A percentile compares a stretch with the other conserved stretches of the same genome.
phyloP scores from a whole-genome alignment of 2,888 invertebrate species.

The Agrotis puta region DNA sequence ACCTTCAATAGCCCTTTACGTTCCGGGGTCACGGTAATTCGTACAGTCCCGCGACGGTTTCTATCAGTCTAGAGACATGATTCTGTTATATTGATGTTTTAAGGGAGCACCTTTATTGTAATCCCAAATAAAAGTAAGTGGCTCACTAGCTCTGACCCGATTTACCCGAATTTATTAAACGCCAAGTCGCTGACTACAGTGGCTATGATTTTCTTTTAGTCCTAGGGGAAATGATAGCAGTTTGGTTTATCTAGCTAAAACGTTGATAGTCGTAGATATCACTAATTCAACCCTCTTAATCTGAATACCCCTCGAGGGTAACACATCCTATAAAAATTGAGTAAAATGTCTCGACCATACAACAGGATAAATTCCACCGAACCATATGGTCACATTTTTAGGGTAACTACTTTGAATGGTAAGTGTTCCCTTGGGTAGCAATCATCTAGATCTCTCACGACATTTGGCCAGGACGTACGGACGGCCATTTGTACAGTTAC shows the following conservation, averaged over 20 bases:
- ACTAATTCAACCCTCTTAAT: neutral
- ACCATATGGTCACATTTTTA: neutral
- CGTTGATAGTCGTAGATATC: no score
- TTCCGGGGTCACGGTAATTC: no score
- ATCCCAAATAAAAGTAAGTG: neutral
- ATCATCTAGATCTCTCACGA: no score
- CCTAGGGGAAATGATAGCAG: neutral
- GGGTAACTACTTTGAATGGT: constrained; percentile 6
- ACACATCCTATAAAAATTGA: constrained; percentile 1
- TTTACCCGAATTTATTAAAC: neutral
- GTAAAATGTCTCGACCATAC: neutral
- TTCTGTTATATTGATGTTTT: no score
- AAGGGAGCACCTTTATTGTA: no score
- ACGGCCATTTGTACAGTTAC: no score
- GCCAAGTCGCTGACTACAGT: neutral
- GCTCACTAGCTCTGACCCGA: neutral
- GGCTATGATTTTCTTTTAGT: neutral
- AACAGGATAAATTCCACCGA: neutral
- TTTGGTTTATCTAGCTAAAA: neutral
- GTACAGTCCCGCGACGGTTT: no score
- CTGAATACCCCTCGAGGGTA: neutral
- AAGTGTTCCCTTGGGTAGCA: neutral
- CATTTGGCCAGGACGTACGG: no score
- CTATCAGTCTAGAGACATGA: no score
- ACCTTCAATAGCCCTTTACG: no score